Percentiles rank a stretch among this genome's conserved stretches.
Conservation (phyloP, 2,113 vertebrate genomes). For the Seriola quinqueradiata region DNA sequence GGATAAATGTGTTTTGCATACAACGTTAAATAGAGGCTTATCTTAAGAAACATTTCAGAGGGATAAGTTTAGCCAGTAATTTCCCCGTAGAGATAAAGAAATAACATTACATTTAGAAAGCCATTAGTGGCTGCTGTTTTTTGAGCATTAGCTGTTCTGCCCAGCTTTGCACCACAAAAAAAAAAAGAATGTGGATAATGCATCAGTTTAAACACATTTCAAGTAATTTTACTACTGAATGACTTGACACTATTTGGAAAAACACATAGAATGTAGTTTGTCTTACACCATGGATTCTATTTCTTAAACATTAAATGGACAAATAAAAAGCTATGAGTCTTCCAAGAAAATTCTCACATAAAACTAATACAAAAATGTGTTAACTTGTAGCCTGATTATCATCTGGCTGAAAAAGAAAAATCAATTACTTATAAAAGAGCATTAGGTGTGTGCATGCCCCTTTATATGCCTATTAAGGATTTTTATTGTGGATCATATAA, state of each 20-base stretch:
- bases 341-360: too few species aligned
- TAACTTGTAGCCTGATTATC: not conserved
- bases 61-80: not conserved
- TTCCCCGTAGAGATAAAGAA: not conserved
- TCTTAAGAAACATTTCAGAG: not conserved
- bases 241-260: not conserved
- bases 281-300: not conserved
- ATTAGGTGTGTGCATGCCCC: too few species aligned
- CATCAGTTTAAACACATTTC: not conserved
- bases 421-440: not conserved
- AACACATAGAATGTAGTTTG: not conserved
- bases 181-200: not conserved
- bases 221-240: not conserved
- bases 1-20: slow-evolving; percentile 9
- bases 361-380: too few species aligned
- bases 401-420: not conserved
- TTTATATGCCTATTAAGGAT: slow-evolving; percentile 1
- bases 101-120: not conserved
- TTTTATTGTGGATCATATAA: not conserved
- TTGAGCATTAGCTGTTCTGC: not conserved
- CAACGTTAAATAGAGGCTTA: not conserved
- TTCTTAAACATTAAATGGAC: not conserved
- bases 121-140: not conserved
- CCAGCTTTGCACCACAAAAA: not conserved
- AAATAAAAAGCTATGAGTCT: too few species aligned